These are phyloP conservation scores for Rhabdophis nuchalis DNA, from an alignment of 2,797 vertebrate species.

Conservation along the genomic window DNA sequence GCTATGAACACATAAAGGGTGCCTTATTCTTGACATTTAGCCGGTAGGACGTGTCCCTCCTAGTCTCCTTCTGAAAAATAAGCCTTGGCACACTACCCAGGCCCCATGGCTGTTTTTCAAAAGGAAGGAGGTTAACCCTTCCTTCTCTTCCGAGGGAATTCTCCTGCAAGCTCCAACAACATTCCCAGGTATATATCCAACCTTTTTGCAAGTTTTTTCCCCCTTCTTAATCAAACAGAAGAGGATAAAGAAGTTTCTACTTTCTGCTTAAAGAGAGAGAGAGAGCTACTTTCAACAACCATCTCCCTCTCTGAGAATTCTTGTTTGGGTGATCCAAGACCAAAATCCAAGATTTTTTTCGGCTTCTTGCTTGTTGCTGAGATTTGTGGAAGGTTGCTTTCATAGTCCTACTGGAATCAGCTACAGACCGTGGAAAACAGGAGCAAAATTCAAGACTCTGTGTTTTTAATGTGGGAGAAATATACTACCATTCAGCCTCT, in stretches of 20 bases:
- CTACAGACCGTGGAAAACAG: not conserved
- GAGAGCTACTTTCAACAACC: not conserved
- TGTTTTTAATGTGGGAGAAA: not conserved
- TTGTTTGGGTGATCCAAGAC: not conserved
- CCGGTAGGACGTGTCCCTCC: not conserved
- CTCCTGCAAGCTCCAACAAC: not conserved
- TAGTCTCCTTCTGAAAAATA: not conserved
- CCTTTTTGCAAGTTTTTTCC: not conserved
- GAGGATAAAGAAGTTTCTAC: not conserved
- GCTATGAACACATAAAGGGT: not conserved
- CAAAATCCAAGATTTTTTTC: not conserved
- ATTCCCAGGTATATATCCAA: not conserved
- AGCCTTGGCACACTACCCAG: not conserved
- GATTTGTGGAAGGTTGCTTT: not conserved
- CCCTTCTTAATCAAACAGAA: not conserved
- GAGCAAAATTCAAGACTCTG: not conserved
- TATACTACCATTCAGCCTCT: slow-evolving; percentile 46
- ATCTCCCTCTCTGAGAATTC: not conserved
- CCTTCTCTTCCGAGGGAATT: not conserved
- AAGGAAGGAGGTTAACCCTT: not conserved
- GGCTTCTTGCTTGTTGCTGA: too few species aligned
- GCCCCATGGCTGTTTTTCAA: not conserved
- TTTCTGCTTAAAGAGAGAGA: not conserved
- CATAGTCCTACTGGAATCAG: not conserved
- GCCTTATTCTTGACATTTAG: not conserved